These are phyloP conservation scores for Papilio demoleus DNA, from an alignment of 2,888 invertebrate genomes.

Conservation along the genomic window DNA sequence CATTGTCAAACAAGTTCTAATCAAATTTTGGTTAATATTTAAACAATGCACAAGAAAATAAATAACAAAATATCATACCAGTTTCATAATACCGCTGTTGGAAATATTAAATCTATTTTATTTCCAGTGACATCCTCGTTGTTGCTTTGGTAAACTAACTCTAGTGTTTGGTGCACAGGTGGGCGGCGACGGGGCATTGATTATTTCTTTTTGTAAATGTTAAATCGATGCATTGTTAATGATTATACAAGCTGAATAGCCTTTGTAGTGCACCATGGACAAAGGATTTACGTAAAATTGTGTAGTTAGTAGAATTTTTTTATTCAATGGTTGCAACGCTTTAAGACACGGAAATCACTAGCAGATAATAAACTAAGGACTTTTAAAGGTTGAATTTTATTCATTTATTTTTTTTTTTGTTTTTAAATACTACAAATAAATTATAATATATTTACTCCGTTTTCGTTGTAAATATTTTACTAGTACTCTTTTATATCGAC, in stretches of 20 bases:
- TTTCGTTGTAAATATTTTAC: neutral
- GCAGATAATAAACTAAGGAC: neutral
- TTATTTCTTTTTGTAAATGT: constrained; percentile 27
- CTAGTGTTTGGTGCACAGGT: constrained; percentile 19
- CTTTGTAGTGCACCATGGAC: constrained; percentile 4
- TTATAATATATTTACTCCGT: too few species aligned
- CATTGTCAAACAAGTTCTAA: too few species aligned
- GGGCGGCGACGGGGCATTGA: neutral
- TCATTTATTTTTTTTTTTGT: neutral
- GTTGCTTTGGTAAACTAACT: neutral
- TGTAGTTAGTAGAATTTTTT: neutral
- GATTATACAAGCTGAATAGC: constrained; percentile 13
- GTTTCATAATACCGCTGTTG: constrained; percentile 35
- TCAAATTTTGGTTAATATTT: too few species aligned
- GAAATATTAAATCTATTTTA: constrained; percentile 26
- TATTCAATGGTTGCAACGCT: neutral
- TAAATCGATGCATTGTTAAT: constrained; percentile 31
- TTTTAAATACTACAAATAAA: neutral
- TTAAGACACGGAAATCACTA: neutral
- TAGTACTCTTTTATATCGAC: neutral
- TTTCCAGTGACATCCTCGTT: constrained; percentile 29
- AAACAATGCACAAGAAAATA: neutral
- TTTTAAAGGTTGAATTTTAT: neutral
- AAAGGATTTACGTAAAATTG: constrained; percentile 19
- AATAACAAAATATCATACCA: constrained; percentile 31